Conservation (phyloP, 2,888 invertebrate species). For the Entomobrya proxima region DNA sequence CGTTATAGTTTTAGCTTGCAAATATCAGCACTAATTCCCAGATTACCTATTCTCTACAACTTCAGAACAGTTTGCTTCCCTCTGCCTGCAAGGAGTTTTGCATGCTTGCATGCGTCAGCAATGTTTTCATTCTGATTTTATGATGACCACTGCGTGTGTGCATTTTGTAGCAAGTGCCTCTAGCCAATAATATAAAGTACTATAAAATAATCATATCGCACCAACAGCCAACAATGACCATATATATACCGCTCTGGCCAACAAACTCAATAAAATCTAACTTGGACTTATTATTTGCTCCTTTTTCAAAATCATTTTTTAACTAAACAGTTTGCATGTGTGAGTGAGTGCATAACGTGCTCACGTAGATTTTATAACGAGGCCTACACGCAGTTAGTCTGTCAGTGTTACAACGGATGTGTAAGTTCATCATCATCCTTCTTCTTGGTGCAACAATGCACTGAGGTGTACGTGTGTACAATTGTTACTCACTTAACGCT, state of each 20-base stretch:
- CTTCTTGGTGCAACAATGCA: background rate
- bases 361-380: conserved; percentile 39
- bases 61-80: too few species aligned
- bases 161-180: background rate
- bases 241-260: conserved; percentile 10
- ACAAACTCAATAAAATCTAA: conserved; percentile 24
- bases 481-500: background rate
- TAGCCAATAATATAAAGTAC: background rate
- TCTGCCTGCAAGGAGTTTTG: conserved; percentile 1
- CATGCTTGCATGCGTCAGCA: background rate
- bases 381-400: conserved; percentile 43
- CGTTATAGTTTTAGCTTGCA: background rate
- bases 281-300: background rate
- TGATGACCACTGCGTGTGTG: background rate
- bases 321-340: conserved; percentile 19
- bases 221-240: background rate
- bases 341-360: conserved; percentile 2
- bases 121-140: background rate
- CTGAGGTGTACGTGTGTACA: background rate
- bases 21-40: background rate
- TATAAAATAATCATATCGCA: too few species aligned
- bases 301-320: background rate
- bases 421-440: conserved; percentile 17
- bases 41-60: background rate
- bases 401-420: conserved; percentile 59